Percentiles rank a stretch among this genome's conserved stretches.
Evolutionary conservation across 2,113 vertebrate genomes (phyloP).

Genomic region (Ginglymostoma cirratum): DNA sequence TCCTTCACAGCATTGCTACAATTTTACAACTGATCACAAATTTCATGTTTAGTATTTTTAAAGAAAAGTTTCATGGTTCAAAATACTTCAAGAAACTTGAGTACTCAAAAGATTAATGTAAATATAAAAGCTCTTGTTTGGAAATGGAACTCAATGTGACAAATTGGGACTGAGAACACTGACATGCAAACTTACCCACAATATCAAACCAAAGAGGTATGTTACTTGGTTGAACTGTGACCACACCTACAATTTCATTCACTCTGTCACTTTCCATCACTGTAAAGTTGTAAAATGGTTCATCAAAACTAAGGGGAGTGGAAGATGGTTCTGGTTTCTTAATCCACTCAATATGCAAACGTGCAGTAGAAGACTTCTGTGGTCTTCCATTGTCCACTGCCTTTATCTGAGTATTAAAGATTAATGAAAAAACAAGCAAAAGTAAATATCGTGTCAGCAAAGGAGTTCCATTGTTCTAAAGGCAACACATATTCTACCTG

Average conservation of each 20-base stretch:
- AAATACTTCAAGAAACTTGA: neutral
- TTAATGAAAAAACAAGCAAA: neutral
- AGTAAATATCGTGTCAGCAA: neutral
- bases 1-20: neutral
- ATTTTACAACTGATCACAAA: neutral
- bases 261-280: conserved; percentile 89
- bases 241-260: conserved; percentile 87
- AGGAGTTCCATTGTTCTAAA: neutral
- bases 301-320: conserved; percentile 70
- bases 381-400: conserved; percentile 91
- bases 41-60: neutral
- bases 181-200: conserved; percentile 67
- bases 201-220: conserved; percentile 89
- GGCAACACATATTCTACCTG: neutral
- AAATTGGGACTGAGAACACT: neutral
- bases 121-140: neutral
- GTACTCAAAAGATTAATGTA: conserved; percentile 39
- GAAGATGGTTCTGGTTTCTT: conserved; percentile 63
- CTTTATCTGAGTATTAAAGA: conserved; percentile 70
- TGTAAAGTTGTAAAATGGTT: conserved; percentile 90
- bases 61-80: neutral
- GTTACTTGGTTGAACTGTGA: conserved; percentile 76
- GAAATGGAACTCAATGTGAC: neutral
- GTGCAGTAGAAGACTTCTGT: conserved; percentile 82
- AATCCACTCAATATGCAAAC: conserved; percentile 94